Base-by-base conservation (phyloP, 2,797 vertebrate genomes). In the Manis crassicaudata region DNA sequence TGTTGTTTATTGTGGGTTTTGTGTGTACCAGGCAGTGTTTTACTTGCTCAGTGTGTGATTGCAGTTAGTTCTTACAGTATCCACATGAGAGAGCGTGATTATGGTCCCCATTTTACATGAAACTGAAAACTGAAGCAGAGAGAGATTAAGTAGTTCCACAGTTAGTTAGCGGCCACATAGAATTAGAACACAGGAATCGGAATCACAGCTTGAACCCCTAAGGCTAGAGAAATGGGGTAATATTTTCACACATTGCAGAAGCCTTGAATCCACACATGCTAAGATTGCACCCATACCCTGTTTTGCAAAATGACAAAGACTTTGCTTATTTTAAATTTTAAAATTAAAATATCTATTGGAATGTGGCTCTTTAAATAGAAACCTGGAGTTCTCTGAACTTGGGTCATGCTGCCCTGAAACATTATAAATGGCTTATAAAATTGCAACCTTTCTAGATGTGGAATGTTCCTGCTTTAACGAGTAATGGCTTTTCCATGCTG, bases 291-390 rank as follows among this genome's bases (percentile, higher is more conserved):
- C 54, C 80, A 32, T 82, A 27, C 5, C 21, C 20, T 88, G 6
- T 77, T 68, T 84, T 50, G 43, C 29, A 82, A 80, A 96, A 94
- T 56, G 32, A 92, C 2, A 62, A 77, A 72, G 90, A 2, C 32
- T 93, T 92, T 67, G 17, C n/a, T 89, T 81, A 70, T 88, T 92
- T 95, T 58, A 80, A 89, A 73, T 25, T 84, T 77, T 54, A 73
- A 89, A 94, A 90, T 81, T 68, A 83, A 88, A 93, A 20, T 52
- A 90, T 63, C 50, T 83, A 50, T 65, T 92, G 29, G 88, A 73
- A 94, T 83, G 89, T 95, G 40, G 23, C 73, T 97, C 52, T 83
- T 96, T 92, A 90, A 95, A 81, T 58, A 88, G 88, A 94, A 95
- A 95, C 60, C 58, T 88, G 63, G 85, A 90, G 52, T 86, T 94